These are phyloP conservation scores for Masticophis lateralis DNA, from an alignment of 2,797 vertebrate species.

Conservation along the genomic window DNA sequence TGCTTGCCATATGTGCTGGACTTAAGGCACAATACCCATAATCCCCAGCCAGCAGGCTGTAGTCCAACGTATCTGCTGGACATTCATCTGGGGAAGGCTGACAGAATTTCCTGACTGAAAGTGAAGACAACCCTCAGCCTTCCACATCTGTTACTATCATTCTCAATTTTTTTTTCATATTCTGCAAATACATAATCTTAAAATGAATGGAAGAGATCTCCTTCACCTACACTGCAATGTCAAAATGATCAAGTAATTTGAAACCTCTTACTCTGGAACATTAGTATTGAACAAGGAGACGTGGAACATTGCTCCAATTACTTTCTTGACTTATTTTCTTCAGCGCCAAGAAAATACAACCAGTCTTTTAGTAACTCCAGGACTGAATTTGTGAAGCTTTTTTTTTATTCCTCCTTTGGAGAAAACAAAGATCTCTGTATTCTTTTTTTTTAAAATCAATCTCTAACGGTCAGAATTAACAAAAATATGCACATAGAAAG, in stretches of 20 bases:
- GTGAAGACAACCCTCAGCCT: background rate
- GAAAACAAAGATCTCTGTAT: background rate
- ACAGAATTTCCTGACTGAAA: background rate
- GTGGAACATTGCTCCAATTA: background rate
- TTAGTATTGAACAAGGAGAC: background rate
- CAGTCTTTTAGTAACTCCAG: background rate
- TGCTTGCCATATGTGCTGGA: background rate
- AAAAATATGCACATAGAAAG: constrained; percentile 41
- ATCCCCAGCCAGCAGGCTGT: background rate
- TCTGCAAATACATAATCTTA: background rate
- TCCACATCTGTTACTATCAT: background rate
- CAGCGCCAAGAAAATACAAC: background rate
- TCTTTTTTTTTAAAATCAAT: constrained; percentile 2
- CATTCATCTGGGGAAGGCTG: background rate
- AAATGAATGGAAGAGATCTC: background rate
- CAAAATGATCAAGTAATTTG: background rate
- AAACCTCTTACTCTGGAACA: background rate
- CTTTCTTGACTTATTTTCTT: constrained; percentile 10
- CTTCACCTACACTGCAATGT: background rate
- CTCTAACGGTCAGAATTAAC: constrained; percentile 50
- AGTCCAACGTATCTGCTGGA: background rate
- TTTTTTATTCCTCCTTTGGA: background rate
- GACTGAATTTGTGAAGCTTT: background rate
- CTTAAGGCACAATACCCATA: background rate
- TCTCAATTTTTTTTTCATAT: background rate